These are phyloP conservation scores for Lepus townsendii DNA, from an alignment of 2,797 vertebrate genomes.

Conservation along the genomic window DNA sequence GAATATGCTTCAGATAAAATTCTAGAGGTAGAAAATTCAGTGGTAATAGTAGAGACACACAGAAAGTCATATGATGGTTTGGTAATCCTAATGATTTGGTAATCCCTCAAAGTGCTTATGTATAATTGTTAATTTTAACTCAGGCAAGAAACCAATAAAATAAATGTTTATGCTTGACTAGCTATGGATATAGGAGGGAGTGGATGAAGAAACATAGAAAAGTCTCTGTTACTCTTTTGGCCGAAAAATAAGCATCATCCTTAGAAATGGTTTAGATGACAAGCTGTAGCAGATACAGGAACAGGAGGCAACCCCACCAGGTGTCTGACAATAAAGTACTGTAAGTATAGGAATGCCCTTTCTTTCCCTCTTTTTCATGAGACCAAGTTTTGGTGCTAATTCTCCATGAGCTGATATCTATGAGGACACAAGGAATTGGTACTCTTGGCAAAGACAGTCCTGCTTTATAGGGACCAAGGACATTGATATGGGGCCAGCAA, in stretches of 20 bases:
- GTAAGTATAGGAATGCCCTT: not conserved
- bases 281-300: not conserved
- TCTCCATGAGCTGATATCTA: fast-evolving
- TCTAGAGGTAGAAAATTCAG: not conserved
- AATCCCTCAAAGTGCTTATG: not conserved
- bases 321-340: not conserved
- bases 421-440: not conserved
- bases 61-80: not conserved
- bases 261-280: not conserved
- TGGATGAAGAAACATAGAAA: not conserved
- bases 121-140: not conserved
- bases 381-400: not conserved
- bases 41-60: not conserved
- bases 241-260: not conserved
- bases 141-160: not conserved
- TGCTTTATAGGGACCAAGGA: not conserved
- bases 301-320: not conserved
- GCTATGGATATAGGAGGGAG: not conserved
- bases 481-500: not conserved
- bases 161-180: not conserved
- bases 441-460: not conserved
- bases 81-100: not conserved
- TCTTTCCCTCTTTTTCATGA: not conserved
- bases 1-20: not conserved
- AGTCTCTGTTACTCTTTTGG: not conserved